Percentiles rank a stretch among this genome's conserved stretches.
Evolutionary conservation across 1,140 invertebrate species (phyloP).

Genomic region (Musca vetustissima): DNA sequence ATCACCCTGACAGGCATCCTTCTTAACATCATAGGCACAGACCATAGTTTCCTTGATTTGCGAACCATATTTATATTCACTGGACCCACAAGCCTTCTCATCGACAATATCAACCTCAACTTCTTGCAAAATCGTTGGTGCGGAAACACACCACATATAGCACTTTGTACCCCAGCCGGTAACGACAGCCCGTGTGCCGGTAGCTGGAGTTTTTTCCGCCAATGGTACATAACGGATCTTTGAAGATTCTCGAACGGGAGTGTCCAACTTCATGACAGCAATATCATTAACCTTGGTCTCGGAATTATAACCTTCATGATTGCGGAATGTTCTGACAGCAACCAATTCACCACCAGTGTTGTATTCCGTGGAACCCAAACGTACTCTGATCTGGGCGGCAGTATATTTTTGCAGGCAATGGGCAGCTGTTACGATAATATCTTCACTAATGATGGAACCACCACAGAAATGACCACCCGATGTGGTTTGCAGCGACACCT

Average conservation of each 20-base stretch:
- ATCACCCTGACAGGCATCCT: constrained; percentile 52
- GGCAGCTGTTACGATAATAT: constrained; percentile 23
- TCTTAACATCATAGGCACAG: constrained; percentile 47
- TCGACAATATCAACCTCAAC: constrained; percentile 8
- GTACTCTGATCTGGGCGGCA: neutral
- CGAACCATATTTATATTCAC: constrained; percentile 29
- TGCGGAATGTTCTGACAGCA: neutral
- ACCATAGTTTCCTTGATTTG: constrained; percentile 48
- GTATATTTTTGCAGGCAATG: constrained; percentile 31
- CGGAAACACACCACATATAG: constrained; percentile 24
- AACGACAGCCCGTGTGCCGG: constrained; percentile 34
- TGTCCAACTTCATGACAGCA: constrained; percentile 44
- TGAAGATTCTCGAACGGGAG: constrained; percentile 32
- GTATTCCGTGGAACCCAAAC: constrained; percentile 14
- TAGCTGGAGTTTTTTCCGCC: constrained; percentile 29
- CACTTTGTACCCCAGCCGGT: constrained; percentile 36
- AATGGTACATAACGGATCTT: constrained; percentile 31
- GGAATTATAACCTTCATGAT: constrained; percentile 20
- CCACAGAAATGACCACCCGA: constrained; percentile 58
- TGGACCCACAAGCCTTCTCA: constrained; percentile 33
- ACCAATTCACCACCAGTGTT: constrained; percentile 13
- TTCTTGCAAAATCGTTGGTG: constrained; percentile 10
- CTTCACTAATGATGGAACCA: constrained; percentile 54
- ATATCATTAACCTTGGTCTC: constrained; percentile 50
- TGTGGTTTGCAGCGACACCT: constrained; percentile 35